Evolutionary conservation across 2,888 invertebrate genomes (phyloP).

Genomic region (Pristionchus japonicus): DNA sequence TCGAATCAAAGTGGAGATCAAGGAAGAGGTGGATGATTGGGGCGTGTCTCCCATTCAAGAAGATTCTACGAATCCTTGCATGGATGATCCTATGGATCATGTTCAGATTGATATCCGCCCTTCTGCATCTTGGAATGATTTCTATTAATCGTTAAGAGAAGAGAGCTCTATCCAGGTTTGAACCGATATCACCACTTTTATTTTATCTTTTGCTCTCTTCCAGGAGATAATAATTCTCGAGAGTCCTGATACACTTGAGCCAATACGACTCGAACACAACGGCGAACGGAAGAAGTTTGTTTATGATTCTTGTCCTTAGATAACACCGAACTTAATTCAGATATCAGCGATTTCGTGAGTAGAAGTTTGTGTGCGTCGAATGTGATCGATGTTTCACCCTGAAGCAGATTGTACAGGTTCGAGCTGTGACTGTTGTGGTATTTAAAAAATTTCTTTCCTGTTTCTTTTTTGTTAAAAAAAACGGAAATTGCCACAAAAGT

Average conservation of each 20-base stretch:
- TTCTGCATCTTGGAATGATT: slow-evolving; percentile 44
- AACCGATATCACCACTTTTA: neutral
- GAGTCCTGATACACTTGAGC: neutral
- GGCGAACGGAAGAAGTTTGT: slow-evolving; percentile 3
- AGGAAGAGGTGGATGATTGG: slow-evolving; percentile 31
- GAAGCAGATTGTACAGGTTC: slow-evolving; percentile 64
- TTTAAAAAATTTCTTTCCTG: neutral
- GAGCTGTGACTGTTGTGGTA: neutral
- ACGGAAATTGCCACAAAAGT: slow-evolving; percentile 49
- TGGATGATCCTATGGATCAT: neutral
- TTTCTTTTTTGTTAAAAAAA: too few species aligned
- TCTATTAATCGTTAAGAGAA: slow-evolving; percentile 44
- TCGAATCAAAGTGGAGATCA: slow-evolving; percentile 18
- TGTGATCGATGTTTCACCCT: slow-evolving; percentile 65
- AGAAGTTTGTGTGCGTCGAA: slow-evolving; percentile 63
- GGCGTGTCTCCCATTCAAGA: neutral
- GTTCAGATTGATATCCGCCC: slow-evolving; percentile 29
- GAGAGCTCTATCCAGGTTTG: slow-evolving; percentile 41
- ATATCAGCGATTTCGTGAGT: slow-evolving; percentile 63
- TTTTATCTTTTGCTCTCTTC: neutral
- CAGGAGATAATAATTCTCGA: slow-evolving; percentile 36
- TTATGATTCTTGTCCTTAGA: neutral
- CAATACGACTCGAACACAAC: neutral
- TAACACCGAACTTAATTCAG: slow-evolving; percentile 22
- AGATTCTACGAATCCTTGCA: neutral